These are phyloP conservation scores for Stegana nigrithorax DNA, from an alignment of 2,888 invertebrate species.

Conservation along the genomic window DNA sequence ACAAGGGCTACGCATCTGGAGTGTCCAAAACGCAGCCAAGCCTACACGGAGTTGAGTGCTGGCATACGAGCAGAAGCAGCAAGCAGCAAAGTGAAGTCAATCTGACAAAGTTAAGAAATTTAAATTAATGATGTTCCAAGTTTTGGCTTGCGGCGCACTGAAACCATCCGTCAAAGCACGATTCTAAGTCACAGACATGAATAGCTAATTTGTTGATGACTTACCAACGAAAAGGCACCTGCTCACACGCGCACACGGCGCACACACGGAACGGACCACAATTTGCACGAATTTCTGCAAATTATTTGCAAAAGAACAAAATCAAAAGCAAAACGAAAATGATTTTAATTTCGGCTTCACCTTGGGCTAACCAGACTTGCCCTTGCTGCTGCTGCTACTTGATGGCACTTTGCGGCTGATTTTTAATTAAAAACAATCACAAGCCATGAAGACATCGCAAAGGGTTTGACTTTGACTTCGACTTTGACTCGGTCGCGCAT, in stretches of 20 bases:
- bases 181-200: conserved; percentile 34
- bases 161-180: not conserved
- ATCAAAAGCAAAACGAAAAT: not conserved
- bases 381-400: not conserved
- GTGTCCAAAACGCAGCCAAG: conserved; percentile 44
- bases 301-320: conserved; percentile 12
- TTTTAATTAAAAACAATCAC: conserved; percentile 14
- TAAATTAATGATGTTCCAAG: conserved; percentile 53
- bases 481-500: not conserved
- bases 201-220: conserved; percentile 45
- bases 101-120: conserved; percentile 58
- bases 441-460: not conserved
- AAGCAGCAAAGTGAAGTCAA: no score
- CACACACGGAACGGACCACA: not conserved
- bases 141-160: not conserved
- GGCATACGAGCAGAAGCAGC: no score
- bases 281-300: conserved; percentile 25
- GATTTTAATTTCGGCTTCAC: not conserved
- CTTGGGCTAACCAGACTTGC: not conserved
- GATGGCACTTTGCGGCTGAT: not conserved
- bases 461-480: not conserved
- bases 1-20: conserved; percentile 22
- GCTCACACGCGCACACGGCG: conserved; percentile 19
- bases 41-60: conserved; percentile 22
- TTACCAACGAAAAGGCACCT: conserved; percentile 29